phyloP scores from a whole-genome alignment of 2,888 invertebrate genomes.

The Caenorhabditis zanzibari region DNA sequence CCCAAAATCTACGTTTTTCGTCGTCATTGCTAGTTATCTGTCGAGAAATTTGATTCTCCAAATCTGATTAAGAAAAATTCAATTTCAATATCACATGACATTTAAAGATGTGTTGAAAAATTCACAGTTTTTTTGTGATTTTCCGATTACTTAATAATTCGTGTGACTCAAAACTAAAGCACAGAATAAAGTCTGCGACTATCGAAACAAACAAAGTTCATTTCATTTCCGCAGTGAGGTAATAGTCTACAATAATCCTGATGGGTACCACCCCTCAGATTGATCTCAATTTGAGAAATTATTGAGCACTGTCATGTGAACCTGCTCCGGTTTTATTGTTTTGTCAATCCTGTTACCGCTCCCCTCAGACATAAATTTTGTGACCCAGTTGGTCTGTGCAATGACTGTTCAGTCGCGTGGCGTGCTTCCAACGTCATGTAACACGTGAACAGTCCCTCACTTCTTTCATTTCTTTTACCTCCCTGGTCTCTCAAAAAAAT shows the following conservation, averaged over 20 bases:
- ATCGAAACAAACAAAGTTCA: conserved; percentile 18
- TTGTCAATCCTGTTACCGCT: not conserved
- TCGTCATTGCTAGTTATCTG: too few relatives aligned
- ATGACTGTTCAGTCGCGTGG: conserved; percentile 53
- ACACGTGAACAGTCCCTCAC: conserved; percentile 50
- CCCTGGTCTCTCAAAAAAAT: conserved; percentile 55
- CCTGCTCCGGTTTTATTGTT: not conserved
- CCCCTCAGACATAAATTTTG: conserved; percentile 28
- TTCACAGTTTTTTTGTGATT: not conserved
- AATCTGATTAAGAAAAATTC: not conserved
- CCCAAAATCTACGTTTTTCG: too few relatives aligned
- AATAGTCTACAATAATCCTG: not conserved
- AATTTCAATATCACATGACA: not conserved
- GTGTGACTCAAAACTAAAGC: conserved; percentile 5
- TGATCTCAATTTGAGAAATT: not conserved
- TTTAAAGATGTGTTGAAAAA: not conserved
- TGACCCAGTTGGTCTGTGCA: conserved; percentile 51
- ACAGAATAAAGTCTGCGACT: conserved; percentile 16
- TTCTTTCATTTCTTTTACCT: conserved; percentile 29
- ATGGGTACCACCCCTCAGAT: not conserved
- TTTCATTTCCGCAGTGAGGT: conserved; percentile 1
- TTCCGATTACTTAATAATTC: not conserved
- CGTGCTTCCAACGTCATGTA: conserved; percentile 58
- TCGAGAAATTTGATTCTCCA: too few relatives aligned
- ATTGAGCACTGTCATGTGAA: not conserved